Evolutionary conservation across 2,797 vertebrate species (phyloP), one percentile per base, ranked within the genome.

Genomic region (Anabas testudineus): DNA sequence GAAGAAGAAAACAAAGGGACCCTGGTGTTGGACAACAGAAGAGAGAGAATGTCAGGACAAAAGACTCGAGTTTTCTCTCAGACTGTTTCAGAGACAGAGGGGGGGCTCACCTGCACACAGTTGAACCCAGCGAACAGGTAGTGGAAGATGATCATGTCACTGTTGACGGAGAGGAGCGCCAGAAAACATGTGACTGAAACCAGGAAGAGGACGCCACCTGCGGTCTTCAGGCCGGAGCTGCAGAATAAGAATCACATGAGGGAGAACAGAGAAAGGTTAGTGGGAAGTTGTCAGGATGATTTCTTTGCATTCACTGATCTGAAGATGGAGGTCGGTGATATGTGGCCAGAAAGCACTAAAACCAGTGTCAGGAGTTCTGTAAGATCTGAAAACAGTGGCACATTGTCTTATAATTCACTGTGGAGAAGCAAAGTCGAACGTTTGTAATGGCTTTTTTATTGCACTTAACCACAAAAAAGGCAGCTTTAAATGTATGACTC

Each of bases 91-190:
- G 32, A 2, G 45, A 2, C 10, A 60, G n/a, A 0, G 0, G 1
- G 15, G 15, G 10, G 14, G 2, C 69, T 61, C 91, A 97, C 97
- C 96, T 97, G 96, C 48, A 96, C 71, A 71, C 96, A 97, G 90
- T 95, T 96, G 91, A 95, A 95, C 14, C 91, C 94, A 0, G 97
- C 96, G 0, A 97, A 97, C 88, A 98, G 93, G 90, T 98, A 97
- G 91, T 99, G 97, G 88, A 97, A 96, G 79, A 98, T 93, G 73
- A 98, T 95, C 15, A 95, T 89, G 78, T 98, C 97, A 0, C 95
- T 97, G 94, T 98, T 99, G 85, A 99, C 95, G 0, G 97, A 96
- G 2, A 98, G 93, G 69, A 99, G 91, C 0, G 95, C 96, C 75
- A 98, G 90, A 26, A 98, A 92, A 94, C 96, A 97, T 0, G 96